These are phyloP conservation scores for Lutraria rhynchaena DNA, from an alignment of 1,140 invertebrate species.

Conservation along the genomic window DNA sequence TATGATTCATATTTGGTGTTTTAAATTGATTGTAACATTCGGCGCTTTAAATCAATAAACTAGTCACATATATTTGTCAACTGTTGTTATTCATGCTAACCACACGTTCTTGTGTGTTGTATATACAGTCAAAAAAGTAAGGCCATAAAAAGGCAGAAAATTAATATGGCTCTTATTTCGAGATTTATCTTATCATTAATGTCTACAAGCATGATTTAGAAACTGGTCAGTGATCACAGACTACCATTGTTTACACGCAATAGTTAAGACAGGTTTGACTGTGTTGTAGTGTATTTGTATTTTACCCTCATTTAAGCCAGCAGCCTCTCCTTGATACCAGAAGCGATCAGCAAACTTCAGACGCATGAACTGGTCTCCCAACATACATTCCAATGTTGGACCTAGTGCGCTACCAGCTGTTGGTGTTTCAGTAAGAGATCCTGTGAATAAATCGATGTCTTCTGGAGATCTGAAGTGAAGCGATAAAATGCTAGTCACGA, in stretches of 20 bases:
- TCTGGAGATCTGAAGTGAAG: background rate
- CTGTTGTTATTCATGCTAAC: too few species aligned
- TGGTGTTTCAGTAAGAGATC: slow-evolving; percentile 91
- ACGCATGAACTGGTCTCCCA: slow-evolving; percentile 96
- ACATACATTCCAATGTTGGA: slow-evolving; percentile 97
- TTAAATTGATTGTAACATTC: too few species aligned
- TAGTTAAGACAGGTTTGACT: background rate
- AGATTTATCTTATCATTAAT: background rate
- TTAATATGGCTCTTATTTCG: background rate
- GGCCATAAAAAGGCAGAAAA: too few species aligned
- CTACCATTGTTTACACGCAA: background rate
- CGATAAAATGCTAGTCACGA: background rate
- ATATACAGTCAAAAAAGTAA: too few species aligned
- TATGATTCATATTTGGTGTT: too few species aligned
- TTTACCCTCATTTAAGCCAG: slow-evolving; percentile 1
- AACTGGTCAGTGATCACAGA: background rate
- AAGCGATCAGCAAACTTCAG: slow-evolving; percentile 95
- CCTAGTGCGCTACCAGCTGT: slow-evolving; percentile 92
- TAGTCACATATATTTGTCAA: too few species aligned
- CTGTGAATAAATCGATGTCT: slow-evolving; percentile 50
- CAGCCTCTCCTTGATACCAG: slow-evolving; percentile 92
- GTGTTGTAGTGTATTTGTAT: too few species aligned
- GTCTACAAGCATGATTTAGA: background rate
- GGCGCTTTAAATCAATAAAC: too few species aligned
- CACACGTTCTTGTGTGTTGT: too few species aligned